Evolutionary conservation across 2,888 invertebrate species (phyloP).

Genomic region (Cheilosia soror): DNA sequence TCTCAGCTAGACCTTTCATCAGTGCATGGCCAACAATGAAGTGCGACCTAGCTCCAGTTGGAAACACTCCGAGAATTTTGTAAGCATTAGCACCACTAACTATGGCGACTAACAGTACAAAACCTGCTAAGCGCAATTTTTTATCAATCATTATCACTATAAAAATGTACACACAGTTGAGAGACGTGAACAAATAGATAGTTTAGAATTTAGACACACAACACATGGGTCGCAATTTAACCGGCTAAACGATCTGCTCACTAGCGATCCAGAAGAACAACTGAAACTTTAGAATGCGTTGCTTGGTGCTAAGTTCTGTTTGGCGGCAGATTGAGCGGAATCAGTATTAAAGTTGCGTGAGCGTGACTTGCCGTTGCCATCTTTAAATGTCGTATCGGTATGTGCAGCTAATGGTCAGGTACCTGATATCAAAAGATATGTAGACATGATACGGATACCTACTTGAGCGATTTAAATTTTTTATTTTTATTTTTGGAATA

Average conservation of each 20-base stretch:
- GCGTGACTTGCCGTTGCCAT: too few relatives aligned
- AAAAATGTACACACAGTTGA: neutral
- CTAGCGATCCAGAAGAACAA: constrained; percentile 7
- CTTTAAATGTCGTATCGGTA: too few relatives aligned
- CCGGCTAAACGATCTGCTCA: constrained; percentile 4
- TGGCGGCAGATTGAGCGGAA: too few relatives aligned
- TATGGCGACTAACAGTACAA: constrained; percentile 8
- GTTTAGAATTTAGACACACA: neutral
- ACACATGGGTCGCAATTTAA: too few relatives aligned
- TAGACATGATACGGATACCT: too few relatives aligned
- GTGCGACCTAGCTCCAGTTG: constrained; percentile 38
- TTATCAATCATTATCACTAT: constrained; percentile 17
- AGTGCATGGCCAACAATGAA: constrained; percentile 80
- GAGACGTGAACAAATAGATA: neutral
- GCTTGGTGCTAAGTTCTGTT: neutral
- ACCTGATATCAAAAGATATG: too few relatives aligned
- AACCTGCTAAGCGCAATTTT: neutral
- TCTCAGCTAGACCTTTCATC: constrained; percentile 53
- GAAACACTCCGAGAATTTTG: constrained; percentile 61
- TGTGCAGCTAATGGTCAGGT: too few relatives aligned
- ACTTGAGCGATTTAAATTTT: too few relatives aligned
- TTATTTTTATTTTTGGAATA: too few relatives aligned
- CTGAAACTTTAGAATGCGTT: neutral
- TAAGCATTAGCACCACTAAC: constrained; percentile 23
- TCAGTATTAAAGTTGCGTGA: too few relatives aligned